Evolutionary conservation across 1,140 invertebrate genomes (phyloP), one percentile per base, ranked within the genome.

Genomic region (Aphis craccivora): DNA sequence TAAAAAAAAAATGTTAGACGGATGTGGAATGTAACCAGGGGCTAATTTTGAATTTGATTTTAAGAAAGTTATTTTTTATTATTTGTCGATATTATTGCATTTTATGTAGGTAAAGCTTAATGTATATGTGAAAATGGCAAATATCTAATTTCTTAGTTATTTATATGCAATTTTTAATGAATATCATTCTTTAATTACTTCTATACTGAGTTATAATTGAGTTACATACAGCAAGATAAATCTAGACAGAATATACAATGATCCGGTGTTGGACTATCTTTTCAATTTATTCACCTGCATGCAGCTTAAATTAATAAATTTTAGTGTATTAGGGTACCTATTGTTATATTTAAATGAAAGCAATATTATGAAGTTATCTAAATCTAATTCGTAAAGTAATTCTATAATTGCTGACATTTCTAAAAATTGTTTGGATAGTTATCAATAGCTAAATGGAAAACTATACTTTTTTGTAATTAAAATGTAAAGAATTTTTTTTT

Each of bases 1-100:
- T 55, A 35, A 60, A 60, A 60, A 89, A 90, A 60, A 60, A 90
- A 30, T 30, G 37, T 67, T 90, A 45, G 53, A 90, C 1, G 55
- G 89, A 90, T 90, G 89, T 67, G 53, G 55, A 90, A 67, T 90
- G 37, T 55, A 43, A 90, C 89, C 53, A 18, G 88, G 25, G 89
- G 89, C 89, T 90, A 43, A 43, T 90, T 43, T 67, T 45, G 43
- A 43, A 90, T 37, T 11, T 35, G 30, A 90, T 25, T 60, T 23
- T 60, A 90, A 43, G 55, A 90, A 90, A 90, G 53, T 67, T 67
- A 14, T 45, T 90, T 90, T 43, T 67, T 48, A 43, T 43, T 67
- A 23, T 88, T 37, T 35, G n/a, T 51, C 2, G 2, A 25, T 43
- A 88, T 86, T 37, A n/a, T 18, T 0, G 25, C n/a, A 45, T 43